Evolutionary conservation across 1,140 invertebrate genomes (phyloP).

Genomic region (Caenorhabditis elegans): WBcel235 BX284602.5:11489501-11490000

Average conservation of each 20-base stretch:
- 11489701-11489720: conserved; percentile 72
- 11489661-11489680: conserved; percentile 9
- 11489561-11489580: too few relatives aligned
- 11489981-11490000: conserved; percentile 95
- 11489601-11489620: too few relatives aligned
- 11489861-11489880: conserved; percentile 78
- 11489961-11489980: conserved; percentile 79
- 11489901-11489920: conserved; percentile 78
- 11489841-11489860: conserved; percentile 76
- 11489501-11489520: conserved; percentile 14
- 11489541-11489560: conserved; percentile 10
- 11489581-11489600: too few relatives aligned
- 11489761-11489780: conserved; percentile 84
- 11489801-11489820: conserved; percentile 70
- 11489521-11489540: neutral
- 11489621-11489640: neutral
- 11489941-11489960: conserved; percentile 74
- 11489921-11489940: conserved; percentile 72
- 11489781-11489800: conserved; percentile 80
- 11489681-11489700: neutral
- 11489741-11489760: conserved; percentile 85
- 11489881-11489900: conserved; percentile 84
- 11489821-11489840: conserved; percentile 30
- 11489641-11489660: neutral
- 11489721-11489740: conserved; percentile 81